Evolutionary conservation across 2,113 vertebrate genomes (phyloP), one percentile per base, ranked within the genome.

Genomic region (Catharus fuscescens): DNA sequence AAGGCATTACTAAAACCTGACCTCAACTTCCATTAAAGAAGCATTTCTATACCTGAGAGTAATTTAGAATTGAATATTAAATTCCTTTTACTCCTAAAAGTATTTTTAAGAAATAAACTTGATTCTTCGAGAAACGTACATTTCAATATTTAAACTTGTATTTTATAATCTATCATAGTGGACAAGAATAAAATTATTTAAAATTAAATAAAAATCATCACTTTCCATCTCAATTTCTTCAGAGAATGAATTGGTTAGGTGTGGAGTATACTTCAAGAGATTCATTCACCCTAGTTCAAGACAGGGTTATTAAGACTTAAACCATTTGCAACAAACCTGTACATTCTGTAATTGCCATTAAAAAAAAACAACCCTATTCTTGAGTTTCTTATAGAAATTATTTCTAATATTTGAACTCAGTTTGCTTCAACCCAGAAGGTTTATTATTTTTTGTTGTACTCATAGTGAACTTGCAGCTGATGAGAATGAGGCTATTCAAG

Each of bases 21-120:
- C 34, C 52, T 92, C 64, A 93, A 52, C 20, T 90, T 90, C 61
- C 91, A 95, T 88, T 90, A 83, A 88, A 77, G 62, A 86, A 70
- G 12, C 12, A 83, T 70, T 95, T 88, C 59, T 77, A 73, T 54
- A 73, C 15, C 23, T 80, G 34, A 73, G 12, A 50, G 42, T 74
- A 90, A 70, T 62, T 92, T 73, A 45, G 26, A 24, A 6, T 50
- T 16, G 20, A 83, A 62, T 62, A 77, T 48, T 61, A 60, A 77
- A 13, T 71, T 79, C 10, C 18, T 66, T 56, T 90, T 80, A 50
- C 25, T 81, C 19, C 7, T 69, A 20, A 90, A 84, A 44, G 2
- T 10, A 29, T 44, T 87, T 88, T 65, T 50, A 50, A 14, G 24
- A 14, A 80, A 71, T 32, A 80, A 80, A 12, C 36, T 5, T 59